Evolutionary conservation across 2,113 vertebrate species (phyloP), one percentile per base, ranked within the genome.

Genomic region (Setophaga coronata): DNA sequence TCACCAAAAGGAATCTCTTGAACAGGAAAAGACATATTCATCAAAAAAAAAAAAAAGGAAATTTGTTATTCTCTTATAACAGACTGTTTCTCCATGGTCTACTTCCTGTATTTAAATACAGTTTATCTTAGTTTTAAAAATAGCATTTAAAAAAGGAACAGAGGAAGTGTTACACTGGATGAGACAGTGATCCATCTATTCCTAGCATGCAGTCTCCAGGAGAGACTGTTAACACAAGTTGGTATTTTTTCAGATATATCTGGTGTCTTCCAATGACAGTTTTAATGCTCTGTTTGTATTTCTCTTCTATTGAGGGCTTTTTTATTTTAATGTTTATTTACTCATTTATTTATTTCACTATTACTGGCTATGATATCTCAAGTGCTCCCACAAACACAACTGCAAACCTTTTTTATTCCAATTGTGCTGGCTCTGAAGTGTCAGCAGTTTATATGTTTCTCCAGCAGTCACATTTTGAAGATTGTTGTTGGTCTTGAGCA

Each of bases 101-200:
- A 14, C 19, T 81, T 94, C 71, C 72, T 70, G 16, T 70, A 82
- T 80, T 90, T 88, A 85, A 91, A 90, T n/a, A 40, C 0, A 47
- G 47, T 81, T 95, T 93, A 36, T 83, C 50, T 90, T 60, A 14
- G 33, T 66, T 85, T 77, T 92, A 48, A 95, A 96, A 93, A 88
- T 38, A 95, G 6, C 29, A 36, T 71, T 74, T 82, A 4, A 66
- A 88, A 91, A 38, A 73, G 21, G 34, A 89, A 36, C 18, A 69
- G 20, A 77, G 89, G 78, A 93, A 95, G 15, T 40, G 28, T 61
- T 79, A 26, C 8, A 4, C 25, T 86, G 38, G 13, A 53, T 76
- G 20, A 94, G 62, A 65, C n/a, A 71, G 24, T 65, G 29, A 90
- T 80, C 54, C 51, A 53, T 58, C 47, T 80, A 70, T 38, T 88